These are phyloP conservation scores for Amyelois transitella DNA, from an alignment of 1,140 invertebrate genomes.

Conservation along the genomic window DNA sequence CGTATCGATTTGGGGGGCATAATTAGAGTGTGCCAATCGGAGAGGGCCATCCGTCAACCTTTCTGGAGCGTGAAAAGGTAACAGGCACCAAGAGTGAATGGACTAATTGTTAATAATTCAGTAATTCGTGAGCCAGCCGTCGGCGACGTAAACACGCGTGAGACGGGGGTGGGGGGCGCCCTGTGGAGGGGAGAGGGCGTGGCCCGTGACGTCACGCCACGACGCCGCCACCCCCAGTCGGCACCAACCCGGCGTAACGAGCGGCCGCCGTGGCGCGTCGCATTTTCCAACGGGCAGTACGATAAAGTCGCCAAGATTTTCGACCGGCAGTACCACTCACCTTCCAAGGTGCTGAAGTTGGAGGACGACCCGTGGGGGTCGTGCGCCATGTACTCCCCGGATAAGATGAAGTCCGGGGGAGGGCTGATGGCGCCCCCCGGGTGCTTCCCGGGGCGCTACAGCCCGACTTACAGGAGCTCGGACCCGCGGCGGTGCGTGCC, in stretches of 20 bases:
- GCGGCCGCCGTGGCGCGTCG: constrained; percentile 60
- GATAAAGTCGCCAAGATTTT: constrained; percentile 72
- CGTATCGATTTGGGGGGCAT: constrained; percentile 36
- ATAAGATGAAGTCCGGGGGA: constrained; percentile 72
- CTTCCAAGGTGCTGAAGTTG: constrained; percentile 74
- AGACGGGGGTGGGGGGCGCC: constrained; percentile 37
- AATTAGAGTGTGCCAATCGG: constrained; percentile 54
- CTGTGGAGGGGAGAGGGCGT: constrained; percentile 58
- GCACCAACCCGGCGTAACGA: constrained; percentile 54
- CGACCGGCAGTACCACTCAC: constrained; percentile 74
- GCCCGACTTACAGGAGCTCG: constrained; percentile 66
- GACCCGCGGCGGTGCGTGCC: constrained; percentile 70
- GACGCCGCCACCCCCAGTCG: constrained; percentile 51
- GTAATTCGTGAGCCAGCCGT: constrained; percentile 62
- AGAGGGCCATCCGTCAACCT: constrained; percentile 48
- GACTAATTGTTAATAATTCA: constrained; percentile 72
- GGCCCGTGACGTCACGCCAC: constrained; percentile 56
- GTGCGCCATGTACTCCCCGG: constrained; percentile 73
- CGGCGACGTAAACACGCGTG: constrained; percentile 67
- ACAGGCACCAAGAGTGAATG: constrained; percentile 64
- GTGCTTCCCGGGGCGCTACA: constrained; percentile 71
- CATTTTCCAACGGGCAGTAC: constrained; percentile 51
- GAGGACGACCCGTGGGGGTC: constrained; percentile 75
- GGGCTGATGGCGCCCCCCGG: constrained; percentile 70
- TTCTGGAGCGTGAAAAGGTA: constrained; percentile 65